Evolutionary conservation across 2,888 invertebrate genomes (phyloP).

Genomic region (Acronicta aceris): DNA sequence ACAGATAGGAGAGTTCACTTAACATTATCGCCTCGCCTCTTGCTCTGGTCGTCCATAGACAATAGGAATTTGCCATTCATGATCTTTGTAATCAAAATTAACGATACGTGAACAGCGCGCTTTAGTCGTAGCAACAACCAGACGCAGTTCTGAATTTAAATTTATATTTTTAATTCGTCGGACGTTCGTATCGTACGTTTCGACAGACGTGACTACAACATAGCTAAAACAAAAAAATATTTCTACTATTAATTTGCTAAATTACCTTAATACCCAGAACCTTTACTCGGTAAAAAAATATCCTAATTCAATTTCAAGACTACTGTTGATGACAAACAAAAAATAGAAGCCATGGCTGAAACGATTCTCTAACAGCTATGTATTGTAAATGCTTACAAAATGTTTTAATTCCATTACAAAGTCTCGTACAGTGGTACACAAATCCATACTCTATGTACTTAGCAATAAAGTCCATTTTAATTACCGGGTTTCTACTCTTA

Average conservation of each 20-base stretch:
- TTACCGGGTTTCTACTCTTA: constrained; percentile 34
- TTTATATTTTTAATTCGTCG: constrained; percentile 38
- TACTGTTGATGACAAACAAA: constrained; percentile 34
- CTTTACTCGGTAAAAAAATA: constrained; percentile 63
- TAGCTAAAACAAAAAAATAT: constrained; percentile 45
- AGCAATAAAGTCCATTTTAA: constrained; percentile 42
- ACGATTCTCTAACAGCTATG: constrained; percentile 48
- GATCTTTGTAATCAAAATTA: constrained; percentile 36
- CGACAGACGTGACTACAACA: constrained; percentile 49
- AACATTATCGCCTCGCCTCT: constrained; percentile 53
- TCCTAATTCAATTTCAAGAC: constrained; percentile 48
- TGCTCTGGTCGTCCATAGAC: constrained; percentile 27
- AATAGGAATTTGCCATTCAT: constrained; percentile 36
- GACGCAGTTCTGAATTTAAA: constrained; percentile 14
- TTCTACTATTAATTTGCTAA: constrained; percentile 55
- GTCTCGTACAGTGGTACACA: constrained; percentile 72
- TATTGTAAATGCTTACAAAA: constrained; percentile 68
- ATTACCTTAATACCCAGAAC: constrained; percentile 62
- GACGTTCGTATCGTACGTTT: constrained; percentile 23
- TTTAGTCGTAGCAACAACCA: constrained; percentile 43
- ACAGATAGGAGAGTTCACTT: constrained; percentile 80
- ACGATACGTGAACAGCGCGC: constrained; percentile 27
- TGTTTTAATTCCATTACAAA: constrained; percentile 70
- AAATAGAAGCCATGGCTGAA: constrained; percentile 40
- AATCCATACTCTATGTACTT: constrained; percentile 69